Evolutionary conservation across 92 coral and sea anemone species (phyloP).

Genomic region (Palythoa grandiflora): DNA sequence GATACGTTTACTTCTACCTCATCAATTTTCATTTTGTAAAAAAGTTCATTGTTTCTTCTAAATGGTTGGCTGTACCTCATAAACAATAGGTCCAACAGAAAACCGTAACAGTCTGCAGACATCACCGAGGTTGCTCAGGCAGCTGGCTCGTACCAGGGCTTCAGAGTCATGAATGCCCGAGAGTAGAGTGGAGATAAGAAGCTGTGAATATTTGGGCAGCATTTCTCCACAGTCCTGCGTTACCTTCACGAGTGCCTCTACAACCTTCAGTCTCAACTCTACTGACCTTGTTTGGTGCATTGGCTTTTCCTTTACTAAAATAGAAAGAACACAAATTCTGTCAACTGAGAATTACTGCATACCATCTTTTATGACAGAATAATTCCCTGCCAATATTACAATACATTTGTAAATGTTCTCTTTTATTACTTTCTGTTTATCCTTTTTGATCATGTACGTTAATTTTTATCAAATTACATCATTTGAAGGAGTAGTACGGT

Average conservation of each 20-base stretch:
- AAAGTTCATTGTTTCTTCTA: background rate
- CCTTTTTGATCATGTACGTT: too few species aligned
- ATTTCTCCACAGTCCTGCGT: slow-evolving; percentile 87
- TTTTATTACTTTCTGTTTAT: too few species aligned
- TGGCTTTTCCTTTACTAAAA: background rate
- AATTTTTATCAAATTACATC: too few species aligned
- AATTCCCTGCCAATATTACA: too few species aligned
- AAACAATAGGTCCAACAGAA: slow-evolving; percentile 79
- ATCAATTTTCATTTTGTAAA: too few species aligned
- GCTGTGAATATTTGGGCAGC: slow-evolving; percentile 82
- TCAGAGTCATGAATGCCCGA: slow-evolving; percentile 87
- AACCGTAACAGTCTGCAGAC: slow-evolving; percentile 85
- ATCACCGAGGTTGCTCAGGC: slow-evolving; percentile 95
- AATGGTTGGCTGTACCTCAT: slow-evolving; percentile 69
- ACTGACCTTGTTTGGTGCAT: slow-evolving; percentile 62
- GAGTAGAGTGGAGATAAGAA: slow-evolving; percentile 78
- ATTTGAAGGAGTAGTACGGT: too few species aligned
- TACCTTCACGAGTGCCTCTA: slow-evolving; percentile 91
- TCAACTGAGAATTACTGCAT: too few species aligned
- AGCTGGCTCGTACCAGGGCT: slow-evolving; percentile 91
- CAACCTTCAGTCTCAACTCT: slow-evolving; percentile 81
- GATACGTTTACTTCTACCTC: too few species aligned
- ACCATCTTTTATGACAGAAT: too few species aligned
- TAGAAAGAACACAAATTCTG: too few species aligned
- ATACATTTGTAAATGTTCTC: too few species aligned